phyloP scores from a whole-genome alignment of 2,888 invertebrate genomes.

The Thecophora atra region DNA sequence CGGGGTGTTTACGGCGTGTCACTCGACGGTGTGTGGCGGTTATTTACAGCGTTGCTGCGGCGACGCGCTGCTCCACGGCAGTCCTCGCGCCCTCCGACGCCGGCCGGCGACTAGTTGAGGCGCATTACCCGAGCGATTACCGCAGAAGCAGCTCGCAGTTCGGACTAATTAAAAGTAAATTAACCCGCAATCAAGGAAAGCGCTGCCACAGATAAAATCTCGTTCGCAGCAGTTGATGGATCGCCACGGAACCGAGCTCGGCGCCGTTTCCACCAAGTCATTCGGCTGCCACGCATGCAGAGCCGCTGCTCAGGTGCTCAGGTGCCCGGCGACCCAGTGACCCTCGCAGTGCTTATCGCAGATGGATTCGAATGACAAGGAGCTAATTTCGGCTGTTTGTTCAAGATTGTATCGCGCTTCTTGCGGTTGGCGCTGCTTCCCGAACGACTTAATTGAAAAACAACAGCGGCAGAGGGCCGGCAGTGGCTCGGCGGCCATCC shows the following conservation, averaged over 20 bases:
- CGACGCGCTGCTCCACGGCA: no score
- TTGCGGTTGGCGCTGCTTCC: neutral
- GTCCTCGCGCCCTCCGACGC: no score
- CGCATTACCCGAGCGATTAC: neutral
- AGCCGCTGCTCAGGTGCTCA: neutral
- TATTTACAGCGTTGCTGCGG: neutral
- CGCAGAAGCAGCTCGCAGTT: no score
- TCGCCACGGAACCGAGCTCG: neutral
- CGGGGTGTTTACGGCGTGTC: neutral
- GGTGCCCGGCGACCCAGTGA: neutral
- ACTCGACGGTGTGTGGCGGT: neutral
- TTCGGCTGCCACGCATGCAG: neutral
- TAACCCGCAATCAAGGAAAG: slow-evolving; percentile 42
- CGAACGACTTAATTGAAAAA: slow-evolving; percentile 26
- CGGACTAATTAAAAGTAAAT: slow-evolving; percentile 56
- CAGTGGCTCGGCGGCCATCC: neutral
- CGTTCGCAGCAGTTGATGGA: neutral
- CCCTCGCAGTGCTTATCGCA: slow-evolving; percentile 6
- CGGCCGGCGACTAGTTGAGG: no score
- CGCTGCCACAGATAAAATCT: neutral
- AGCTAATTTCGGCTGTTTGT: slow-evolving; percentile 30
- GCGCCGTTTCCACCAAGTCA: neutral
- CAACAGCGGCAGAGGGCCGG: slow-evolving; percentile 10
- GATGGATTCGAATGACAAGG: slow-evolving; percentile 15
- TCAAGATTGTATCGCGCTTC: slow-evolving; percentile 29